These are phyloP conservation scores for Oscheius sp. DNA, from an alignment of 1,140 invertebrate genomes.

Conservation along the genomic window DNA sequence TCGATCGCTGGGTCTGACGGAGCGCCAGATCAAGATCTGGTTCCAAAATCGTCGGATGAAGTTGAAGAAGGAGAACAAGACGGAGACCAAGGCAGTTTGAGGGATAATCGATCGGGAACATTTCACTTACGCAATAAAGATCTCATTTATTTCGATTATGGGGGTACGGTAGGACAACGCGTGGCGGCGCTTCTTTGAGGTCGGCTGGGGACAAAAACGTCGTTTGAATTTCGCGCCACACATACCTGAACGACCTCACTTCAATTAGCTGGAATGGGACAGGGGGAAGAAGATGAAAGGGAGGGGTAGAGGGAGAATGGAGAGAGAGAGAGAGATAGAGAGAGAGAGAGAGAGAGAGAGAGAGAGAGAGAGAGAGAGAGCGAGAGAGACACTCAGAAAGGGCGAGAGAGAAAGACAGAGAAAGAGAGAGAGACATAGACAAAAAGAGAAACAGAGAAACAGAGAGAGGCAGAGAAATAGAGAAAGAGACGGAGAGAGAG, in stretches of 20 bases:
- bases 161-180: background rate
- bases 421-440: background rate
- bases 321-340: background rate
- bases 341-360: background rate
- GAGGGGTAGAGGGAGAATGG: background rate
- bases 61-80: slow-evolving; percentile 51
- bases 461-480: background rate
- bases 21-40: slow-evolving; percentile 77
- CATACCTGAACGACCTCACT: background rate
- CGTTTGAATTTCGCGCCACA: slow-evolving; percentile 3
- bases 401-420: background rate
- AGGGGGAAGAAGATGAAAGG: background rate
- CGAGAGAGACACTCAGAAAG: background rate
- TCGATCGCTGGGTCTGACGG: slow-evolving; percentile 84
- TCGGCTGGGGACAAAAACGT: background rate
- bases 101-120: slow-evolving; percentile 18
- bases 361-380: background rate
- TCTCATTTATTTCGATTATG: background rate
- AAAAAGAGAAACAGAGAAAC: background rate
- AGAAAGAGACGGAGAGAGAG: background rate
- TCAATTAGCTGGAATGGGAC: slow-evolving; percentile 5
- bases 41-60: slow-evolving; percentile 59
- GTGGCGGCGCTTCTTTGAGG: background rate
- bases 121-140: background rate
- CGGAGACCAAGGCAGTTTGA: slow-evolving; percentile 8